Conservation (phyloP, 2,113 vertebrate genomes). For the Sceloporus tristichus region DNA sequence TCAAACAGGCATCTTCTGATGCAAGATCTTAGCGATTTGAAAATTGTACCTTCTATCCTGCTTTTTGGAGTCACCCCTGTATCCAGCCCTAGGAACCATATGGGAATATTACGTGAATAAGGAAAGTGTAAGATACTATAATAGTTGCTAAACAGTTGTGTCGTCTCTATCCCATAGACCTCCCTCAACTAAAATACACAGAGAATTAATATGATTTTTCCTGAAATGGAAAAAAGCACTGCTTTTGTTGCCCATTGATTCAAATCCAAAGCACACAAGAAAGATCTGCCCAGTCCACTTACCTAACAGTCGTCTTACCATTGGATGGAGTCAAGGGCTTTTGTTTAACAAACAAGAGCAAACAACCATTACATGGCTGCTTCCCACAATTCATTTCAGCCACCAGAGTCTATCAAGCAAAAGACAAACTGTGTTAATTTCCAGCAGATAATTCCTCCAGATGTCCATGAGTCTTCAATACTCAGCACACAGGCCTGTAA, state of each 20-base stretch:
- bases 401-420: slow-evolving; percentile 74
- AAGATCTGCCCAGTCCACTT: slow-evolving; percentile 63
- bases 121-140: slow-evolving; percentile 47
- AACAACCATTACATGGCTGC: slow-evolving; percentile 67
- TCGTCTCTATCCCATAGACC: slow-evolving; percentile 25
- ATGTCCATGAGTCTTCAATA: slow-evolving; percentile 69
- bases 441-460: slow-evolving; percentile 80
- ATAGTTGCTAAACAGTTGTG: not conserved
- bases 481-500: slow-evolving; percentile 73
- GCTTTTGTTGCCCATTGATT: slow-evolving; percentile 47
- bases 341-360: slow-evolving; percentile 71
- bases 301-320: slow-evolving; percentile 65
- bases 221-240: slow-evolving; percentile 56
- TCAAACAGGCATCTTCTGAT: too few species aligned
- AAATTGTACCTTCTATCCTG: too few species aligned
- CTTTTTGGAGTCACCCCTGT: not conserved
- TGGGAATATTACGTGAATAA: not conserved
- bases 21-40: too few species aligned
- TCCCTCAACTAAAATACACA: slow-evolving; percentile 31
- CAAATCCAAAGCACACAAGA: slow-evolving; percentile 52
- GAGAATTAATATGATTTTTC: slow-evolving; percentile 59
- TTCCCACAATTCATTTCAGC: slow-evolving; percentile 69
- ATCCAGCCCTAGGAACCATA: not conserved
- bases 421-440: slow-evolving; percentile 77
- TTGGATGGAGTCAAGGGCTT: slow-evolving; percentile 63